Percentiles rank a stretch among this genome's conserved stretches.
These are phyloP conservation scores for Actinernus sp. DNA, from an alignment of 92 coral and sea anemone genomes.

Conservation along the genomic window DNA sequence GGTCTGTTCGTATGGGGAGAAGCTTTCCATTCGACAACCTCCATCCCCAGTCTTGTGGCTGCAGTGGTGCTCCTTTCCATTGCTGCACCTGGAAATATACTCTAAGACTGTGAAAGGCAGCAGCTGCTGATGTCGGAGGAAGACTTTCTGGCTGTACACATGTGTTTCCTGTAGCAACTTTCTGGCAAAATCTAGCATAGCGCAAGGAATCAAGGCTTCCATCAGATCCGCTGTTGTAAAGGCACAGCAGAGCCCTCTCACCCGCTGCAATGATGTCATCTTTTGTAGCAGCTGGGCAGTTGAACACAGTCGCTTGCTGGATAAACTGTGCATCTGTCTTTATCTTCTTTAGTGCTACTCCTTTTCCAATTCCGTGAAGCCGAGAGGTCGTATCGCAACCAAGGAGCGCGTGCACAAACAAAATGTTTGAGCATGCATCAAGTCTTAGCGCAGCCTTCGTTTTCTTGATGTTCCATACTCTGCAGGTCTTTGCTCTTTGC, in stretches of 20 bases:
- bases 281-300: neutral
- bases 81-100: slow-evolving; percentile 41
- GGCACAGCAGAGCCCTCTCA: neutral
- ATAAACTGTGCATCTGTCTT: slow-evolving; percentile 2
- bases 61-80: slow-evolving; percentile 16
- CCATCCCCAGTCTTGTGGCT: slow-evolving; percentile 42
- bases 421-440: slow-evolving; percentile 8
- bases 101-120: slow-evolving; percentile 27
- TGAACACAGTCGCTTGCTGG: slow-evolving; percentile 24
- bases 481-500: too few species aligned
- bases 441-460: slow-evolving; percentile 1
- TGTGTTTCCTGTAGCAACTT: slow-evolving; percentile 31
- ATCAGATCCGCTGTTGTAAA: slow-evolving; percentile 17
- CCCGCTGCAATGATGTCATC: slow-evolving; percentile 3
- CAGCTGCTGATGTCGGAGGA: slow-evolving; percentile 50
- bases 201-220: slow-evolving; percentile 30
- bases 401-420: slow-evolving; percentile 56
- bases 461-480: too few species aligned
- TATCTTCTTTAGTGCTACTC: slow-evolving; percentile 37
- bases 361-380: slow-evolving; percentile 57
- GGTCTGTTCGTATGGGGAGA: slow-evolving; percentile 12
- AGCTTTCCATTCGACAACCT: slow-evolving; percentile 20
- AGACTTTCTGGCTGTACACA: slow-evolving; percentile 41
- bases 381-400: slow-evolving; percentile 75
- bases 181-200: slow-evolving; percentile 23